Conservation (phyloP, 2,797 vertebrate species). For the Sciaenops ocellatus region DNA sequence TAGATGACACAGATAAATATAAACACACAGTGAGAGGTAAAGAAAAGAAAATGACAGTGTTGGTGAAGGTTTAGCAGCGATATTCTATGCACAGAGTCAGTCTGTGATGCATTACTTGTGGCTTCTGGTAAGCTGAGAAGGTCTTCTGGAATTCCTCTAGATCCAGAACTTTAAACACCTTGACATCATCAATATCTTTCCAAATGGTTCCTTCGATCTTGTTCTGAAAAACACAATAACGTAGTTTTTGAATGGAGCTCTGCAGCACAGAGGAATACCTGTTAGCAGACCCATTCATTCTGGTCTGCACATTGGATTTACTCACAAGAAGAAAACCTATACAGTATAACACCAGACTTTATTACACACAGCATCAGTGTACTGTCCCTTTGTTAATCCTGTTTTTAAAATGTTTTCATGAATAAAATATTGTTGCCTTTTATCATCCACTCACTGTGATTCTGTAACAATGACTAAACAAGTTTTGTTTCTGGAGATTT, state of each 20-base stretch:
- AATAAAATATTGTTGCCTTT: neutral
- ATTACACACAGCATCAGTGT: too few species aligned
- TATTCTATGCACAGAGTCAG: neutral
- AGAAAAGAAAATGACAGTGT: neutral
- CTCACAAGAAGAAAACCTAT: too few species aligned
- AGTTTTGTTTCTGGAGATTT: neutral
- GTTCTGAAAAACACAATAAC: slow-evolving; percentile 81
- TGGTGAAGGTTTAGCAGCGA: neutral
- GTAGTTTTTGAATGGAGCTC: too few species aligned
- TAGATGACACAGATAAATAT: neutral
- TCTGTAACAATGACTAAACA: neutral
- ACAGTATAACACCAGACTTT: too few species aligned
- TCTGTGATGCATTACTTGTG: slow-evolving; percentile 86
- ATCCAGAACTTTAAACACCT: slow-evolving; percentile 93
- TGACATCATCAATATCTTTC: slow-evolving; percentile 92
- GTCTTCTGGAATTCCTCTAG: slow-evolving; percentile 94
- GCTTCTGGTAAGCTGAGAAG: slow-evolving; percentile 97
- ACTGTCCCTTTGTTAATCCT: neutral
- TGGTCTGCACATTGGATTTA: too few species aligned
- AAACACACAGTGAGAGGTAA: neutral
- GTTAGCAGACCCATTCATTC: too few species aligned
- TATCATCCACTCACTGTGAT: neutral
- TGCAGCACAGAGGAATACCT: too few species aligned
- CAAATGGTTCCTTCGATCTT: slow-evolving; percentile 94
- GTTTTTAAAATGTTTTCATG: neutral